These are phyloP conservation scores for Pachyramphus minor DNA, from an alignment of 2,113 vertebrate genomes.

Conservation along the genomic window DNA sequence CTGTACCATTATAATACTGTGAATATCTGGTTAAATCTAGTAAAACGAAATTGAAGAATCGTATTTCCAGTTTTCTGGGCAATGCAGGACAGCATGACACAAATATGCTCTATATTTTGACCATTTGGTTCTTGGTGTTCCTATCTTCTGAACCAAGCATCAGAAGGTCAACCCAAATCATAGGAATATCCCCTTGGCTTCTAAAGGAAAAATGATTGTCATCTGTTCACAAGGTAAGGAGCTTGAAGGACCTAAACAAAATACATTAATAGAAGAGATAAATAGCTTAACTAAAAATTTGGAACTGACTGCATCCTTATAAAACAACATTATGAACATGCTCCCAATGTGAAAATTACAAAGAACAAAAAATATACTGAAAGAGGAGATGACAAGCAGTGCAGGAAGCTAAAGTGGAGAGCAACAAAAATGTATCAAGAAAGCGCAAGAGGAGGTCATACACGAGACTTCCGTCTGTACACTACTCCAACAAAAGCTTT, in stretches of 20 bases:
- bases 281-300: background rate
- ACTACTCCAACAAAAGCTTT: rapidly evolving
- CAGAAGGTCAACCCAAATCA: background rate
- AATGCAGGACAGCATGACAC: background rate
- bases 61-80: background rate
- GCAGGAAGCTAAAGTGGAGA: background rate
- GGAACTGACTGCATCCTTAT: background rate
- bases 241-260: background rate
- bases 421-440: background rate
- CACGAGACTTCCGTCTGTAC: background rate
- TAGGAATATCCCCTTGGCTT: background rate
- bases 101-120: background rate
- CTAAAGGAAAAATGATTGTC: background rate
- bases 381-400: background rate
- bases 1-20: background rate
- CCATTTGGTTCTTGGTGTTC: background rate
- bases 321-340: background rate
- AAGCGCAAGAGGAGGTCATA: background rate
- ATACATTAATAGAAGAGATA: background rate
- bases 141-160: background rate
- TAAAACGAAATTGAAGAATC: background rate
- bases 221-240: background rate
- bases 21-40: background rate
- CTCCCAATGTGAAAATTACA: background rate
- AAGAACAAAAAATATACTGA: background rate